A percentile compares a stretch with the other conserved stretches of the same genome.
Conservation (phyloP, 2,797 vertebrate species). For the Carapus acus region DNA sequence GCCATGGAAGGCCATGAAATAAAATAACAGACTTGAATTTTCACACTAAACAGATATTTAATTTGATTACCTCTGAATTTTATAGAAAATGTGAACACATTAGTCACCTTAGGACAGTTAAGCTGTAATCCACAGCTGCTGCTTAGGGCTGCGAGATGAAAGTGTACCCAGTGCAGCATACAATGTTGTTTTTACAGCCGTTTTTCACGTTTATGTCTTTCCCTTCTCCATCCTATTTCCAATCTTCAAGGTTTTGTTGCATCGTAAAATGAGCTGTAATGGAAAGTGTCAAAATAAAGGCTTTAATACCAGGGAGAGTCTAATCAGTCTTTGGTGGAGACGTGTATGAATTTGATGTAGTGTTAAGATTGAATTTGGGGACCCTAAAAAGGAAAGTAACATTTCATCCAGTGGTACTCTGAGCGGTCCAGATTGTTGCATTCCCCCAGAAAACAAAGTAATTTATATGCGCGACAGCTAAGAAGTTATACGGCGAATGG, state of each 20-base stretch:
- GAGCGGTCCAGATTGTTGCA: background rate
- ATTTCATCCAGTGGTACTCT: background rate
- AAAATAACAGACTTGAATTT: conserved; percentile 17
- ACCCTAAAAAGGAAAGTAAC: conserved; percentile 14
- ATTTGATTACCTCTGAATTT: conserved; percentile 33
- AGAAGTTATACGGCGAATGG: conserved; percentile 20
- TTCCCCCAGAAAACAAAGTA: conserved; percentile 2
- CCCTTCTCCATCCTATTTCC: conserved; percentile 20
- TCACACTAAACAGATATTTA: conserved; percentile 27
- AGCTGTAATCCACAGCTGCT: conserved; percentile 43
- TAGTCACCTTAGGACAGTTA: conserved; percentile 18
- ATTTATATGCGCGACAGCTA: conserved; percentile 12
- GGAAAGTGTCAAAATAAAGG: conserved; percentile 25
- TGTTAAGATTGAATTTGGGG: background rate
- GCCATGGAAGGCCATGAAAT: conserved; percentile 26
- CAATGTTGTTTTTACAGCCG: conserved; percentile 17
- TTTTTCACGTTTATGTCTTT: conserved; percentile 29
- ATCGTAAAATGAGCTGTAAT: conserved; percentile 20
- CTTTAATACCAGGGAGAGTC: too few relatives aligned
- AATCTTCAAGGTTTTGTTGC: conserved; percentile 9
- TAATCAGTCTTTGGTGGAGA: conserved; percentile 11
- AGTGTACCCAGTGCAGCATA: conserved; percentile 6
- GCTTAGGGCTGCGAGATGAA: conserved; percentile 28
- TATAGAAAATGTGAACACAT: conserved; percentile 27
- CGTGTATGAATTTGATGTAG: conserved; percentile 14